phyloP scores from a whole-genome alignment of 2,113 vertebrate genomes.

The Murina feae region DNA sequence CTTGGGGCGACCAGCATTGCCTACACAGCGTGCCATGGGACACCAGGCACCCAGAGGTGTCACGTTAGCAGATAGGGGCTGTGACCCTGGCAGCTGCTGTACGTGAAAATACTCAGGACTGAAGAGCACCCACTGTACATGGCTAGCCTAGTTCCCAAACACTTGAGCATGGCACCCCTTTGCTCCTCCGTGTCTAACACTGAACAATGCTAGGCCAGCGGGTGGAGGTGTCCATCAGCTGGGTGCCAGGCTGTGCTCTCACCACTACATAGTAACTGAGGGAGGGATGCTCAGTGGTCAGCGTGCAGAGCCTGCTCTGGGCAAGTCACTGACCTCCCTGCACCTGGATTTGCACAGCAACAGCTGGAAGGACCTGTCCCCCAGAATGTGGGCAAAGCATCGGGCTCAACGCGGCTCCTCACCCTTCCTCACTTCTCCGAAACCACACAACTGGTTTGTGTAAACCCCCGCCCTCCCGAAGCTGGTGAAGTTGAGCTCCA shows the following conservation, averaged over 20 bases:
- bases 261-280: background rate
- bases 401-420: no score
- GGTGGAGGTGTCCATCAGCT: no score
- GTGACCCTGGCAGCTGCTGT: background rate
- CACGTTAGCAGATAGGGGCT: accelerated
- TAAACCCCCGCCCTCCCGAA: no score
- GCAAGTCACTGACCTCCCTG: background rate
- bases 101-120: accelerated
- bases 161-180: background rate
- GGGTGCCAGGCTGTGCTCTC: no score
- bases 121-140: background rate
- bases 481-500: background rate
- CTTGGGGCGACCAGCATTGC: background rate
- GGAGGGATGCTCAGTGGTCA: background rate
- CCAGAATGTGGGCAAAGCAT: background rate
- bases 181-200: background rate
- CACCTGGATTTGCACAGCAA: background rate
- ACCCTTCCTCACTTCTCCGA: background rate
- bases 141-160: background rate
- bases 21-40: background rate
- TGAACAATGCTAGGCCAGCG: background rate
- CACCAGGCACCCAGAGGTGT: no score
- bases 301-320: background rate
- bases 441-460: background rate
- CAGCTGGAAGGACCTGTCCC: background rate